Base-by-base conservation (phyloP, 2,113 vertebrate genomes). In the Eudyptes chrysolophus region DNA sequence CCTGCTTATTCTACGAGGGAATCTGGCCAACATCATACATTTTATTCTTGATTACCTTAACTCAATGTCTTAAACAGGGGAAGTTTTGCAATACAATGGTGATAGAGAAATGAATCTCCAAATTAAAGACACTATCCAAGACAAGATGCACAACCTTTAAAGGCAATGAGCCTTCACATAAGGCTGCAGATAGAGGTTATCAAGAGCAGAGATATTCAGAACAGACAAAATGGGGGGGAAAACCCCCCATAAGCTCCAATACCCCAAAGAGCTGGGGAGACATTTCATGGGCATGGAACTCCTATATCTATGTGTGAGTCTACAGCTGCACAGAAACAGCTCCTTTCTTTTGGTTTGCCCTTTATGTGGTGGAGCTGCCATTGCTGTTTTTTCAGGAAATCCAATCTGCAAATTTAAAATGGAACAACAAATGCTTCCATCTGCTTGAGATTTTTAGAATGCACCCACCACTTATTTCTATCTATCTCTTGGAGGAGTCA, bases 1-100 rank as follows among this genome's bases (percentile, higher is more conserved):
- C 87, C 81, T 94, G 66, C 70, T 92, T 80, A 70, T 85, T 92
- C 54, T 69, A 87, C 24, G 54, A 80, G 54, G 29, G 38, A 89
- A 84, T 55, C 74, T 52, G 70, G 70, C 49, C 87, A 88, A 36
- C 22, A n/a, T 36, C 12, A 54, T 26, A 54, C 2, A 1, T 95
- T 77, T 83, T 60, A 55, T 58, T 90, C 51, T 66, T 92, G 16
- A 90, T 70, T 86, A 55, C 24, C 51, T 77, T 77, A 78, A 80
- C 20, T 30, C 38, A 36, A 12, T 21, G 3, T 34, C 57, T 84
- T 66, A 38, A 88, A 49, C 17, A 60, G 7, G 13, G 24, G 32
- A 89, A 83, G 26, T 74, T 92, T 74, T 76, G 38, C 48, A 70
- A 85, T 66, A 51, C 9, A 30, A 7, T 8, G 4, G n/a, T 62